phyloP scores from a whole-genome alignment of 2,888 invertebrate genomes.

The Papilio gigon region DNA sequence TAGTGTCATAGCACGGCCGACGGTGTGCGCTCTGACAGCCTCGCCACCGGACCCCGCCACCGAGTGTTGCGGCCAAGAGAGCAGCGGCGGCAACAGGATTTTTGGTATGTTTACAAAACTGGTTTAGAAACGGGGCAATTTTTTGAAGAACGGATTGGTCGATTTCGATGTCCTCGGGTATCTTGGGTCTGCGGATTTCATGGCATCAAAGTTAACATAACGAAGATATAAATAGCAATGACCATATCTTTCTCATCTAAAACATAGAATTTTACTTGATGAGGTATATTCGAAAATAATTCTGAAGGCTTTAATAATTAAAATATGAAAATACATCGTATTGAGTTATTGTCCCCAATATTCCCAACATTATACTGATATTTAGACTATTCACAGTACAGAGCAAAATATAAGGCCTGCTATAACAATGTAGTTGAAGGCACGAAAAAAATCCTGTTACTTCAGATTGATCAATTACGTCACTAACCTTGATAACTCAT shows the following conservation, averaged over 20 bases:
- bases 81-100: conserved; percentile 53
- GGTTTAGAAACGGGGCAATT: not conserved
- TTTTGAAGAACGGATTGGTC: too few species aligned
- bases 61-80: conserved; percentile 60
- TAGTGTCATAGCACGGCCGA: conserved; percentile 20
- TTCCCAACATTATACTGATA: not conserved
- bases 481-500: conserved; percentile 21
- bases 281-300: too few species aligned
- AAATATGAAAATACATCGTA: not conserved
- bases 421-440: not conserved
- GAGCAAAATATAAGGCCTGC: not conserved
- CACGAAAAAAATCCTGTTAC: conserved; percentile 8
- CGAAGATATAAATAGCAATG: too few species aligned
- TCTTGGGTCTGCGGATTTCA: too few species aligned
- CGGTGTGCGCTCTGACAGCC: conserved; percentile 46
- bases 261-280: too few species aligned
- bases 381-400: not conserved
- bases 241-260: too few species aligned
- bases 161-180: too few species aligned
- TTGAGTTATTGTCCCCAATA: not conserved
- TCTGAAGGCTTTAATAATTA: not conserved
- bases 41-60: conserved; percentile 54
- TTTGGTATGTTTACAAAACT: conserved; percentile 49
- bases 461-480: conserved; percentile 13
- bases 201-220: too few species aligned